Base-by-base conservation (phyloP, 2,888 invertebrate species). In the Dasysyrphus tricinctus region DNA sequence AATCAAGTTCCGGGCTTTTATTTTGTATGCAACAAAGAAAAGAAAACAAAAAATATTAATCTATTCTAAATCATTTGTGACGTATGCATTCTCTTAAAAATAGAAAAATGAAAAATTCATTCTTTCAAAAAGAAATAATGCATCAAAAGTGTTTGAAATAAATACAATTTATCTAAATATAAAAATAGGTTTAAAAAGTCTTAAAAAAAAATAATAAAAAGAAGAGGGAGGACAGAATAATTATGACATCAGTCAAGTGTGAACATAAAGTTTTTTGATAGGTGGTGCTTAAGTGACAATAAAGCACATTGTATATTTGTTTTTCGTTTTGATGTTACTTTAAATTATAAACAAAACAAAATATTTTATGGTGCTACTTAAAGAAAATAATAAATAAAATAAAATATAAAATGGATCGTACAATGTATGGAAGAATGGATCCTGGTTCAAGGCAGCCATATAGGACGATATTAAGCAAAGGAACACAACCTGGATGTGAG, bases 401-500 rank as follows among this genome's bases (percentile, higher is more conserved):
- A 42, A 14, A 39, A 51, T 32, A 9, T 24, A 90, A 80, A 56
- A 97, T 97, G 97, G 97, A 97, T 94, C 95, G 97, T 92, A 96
- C 97, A 92, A 97, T 97, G 97, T 97, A 97, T 92, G 97, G 97
- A 89, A 97, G 97, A 94, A 94, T 97, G 91, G 95, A 95, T 92
- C 97, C 96, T 74, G 96, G 97, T 90, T 96, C 96, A 91, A 95
- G 97, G 93, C 96, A 97, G 91, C 97, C 97, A 72, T 97, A 96
- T 93, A 95, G 97, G 93, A 97, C 97, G 92, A 94, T 96, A 92
- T 96, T 94, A 92, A 94, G 95, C 93, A 96, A 96, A 93, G 97
- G 96, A 91, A 96, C 96, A 89, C 95, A 96, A 90, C 97, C 97
- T 89, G 97, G 96, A 94, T 97, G 97, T 97, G 94, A 97, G 97